Evolutionary conservation across 2,888 invertebrate genomes (phyloP), one percentile per base, ranked within the genome.

Genomic region (Cosmia trapezina): DNA sequence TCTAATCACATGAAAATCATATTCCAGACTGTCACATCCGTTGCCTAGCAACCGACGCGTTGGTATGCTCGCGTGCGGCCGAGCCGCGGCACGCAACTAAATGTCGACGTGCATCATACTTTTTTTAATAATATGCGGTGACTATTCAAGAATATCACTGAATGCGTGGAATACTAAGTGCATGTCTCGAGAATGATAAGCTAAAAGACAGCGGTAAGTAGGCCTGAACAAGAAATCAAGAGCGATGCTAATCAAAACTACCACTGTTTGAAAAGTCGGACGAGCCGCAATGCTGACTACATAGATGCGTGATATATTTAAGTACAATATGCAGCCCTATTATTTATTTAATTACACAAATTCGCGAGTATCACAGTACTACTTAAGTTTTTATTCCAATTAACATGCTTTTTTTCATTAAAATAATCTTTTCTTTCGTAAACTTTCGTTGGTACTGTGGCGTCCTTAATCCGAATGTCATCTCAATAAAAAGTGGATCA

Each of bases 51-150:
- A 85, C 85, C 51, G 66, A 63, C 70, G 74, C 67, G 68, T 83
- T 78, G 80, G 85, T 76, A 88, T 87, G 85, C 67, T 73, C 66
- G 71, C 73, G 64, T 76, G 77, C 70, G 63, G 73, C 41, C 47
- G 76, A 76, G 83, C 71, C 51, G 41, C 71, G 80, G 81, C 81
- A 78, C 81, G 81, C 84, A 82, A 80, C 83, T 76, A 70, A 79
- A 76, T 76, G 85, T 73, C 84, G 81, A 71, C 83, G 83, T 70
- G 81, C 83, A 83, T 85, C 75, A 83, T 79, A 81, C 73, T 85
- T 84, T 82, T 81, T 83, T 70, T 80, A 60, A 81, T 80, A 82
- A 80, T 81, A 80, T 74, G 76, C 81, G 70, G 68, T 67, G 67
- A 80, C 77, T 80, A 76, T 81, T 78, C 75, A 78, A 83, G 65